phyloP scores from a whole-genome alignment of 2,797 vertebrate species.

The Petrocephalus sullivani region DNA sequence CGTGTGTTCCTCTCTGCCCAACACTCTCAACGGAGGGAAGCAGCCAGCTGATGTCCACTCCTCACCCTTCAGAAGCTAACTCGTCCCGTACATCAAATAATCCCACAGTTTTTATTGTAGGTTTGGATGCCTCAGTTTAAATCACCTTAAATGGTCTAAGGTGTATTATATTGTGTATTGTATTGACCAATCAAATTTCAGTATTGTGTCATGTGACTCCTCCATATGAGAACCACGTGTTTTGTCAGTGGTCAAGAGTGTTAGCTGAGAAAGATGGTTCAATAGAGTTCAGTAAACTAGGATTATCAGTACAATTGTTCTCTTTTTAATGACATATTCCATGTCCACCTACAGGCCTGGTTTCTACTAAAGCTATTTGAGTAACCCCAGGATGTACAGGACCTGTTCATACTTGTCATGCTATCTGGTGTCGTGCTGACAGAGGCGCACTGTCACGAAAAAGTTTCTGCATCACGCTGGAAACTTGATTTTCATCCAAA shows the following conservation, averaged over 20 bases:
- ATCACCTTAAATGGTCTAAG: background rate
- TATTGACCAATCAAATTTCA: background rate
- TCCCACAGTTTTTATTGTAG: background rate
- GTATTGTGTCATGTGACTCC: background rate
- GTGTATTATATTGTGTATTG: background rate
- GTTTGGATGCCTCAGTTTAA: background rate
- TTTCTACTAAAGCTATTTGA: background rate
- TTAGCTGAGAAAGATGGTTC: background rate
- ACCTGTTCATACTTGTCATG: background rate
- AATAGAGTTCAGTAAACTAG: background rate
- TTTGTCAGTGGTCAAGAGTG: background rate
- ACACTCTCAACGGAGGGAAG: background rate
- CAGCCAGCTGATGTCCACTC: background rate
- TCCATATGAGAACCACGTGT: background rate
- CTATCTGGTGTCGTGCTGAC: background rate
- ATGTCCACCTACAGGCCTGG: background rate
- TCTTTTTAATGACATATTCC: background rate
- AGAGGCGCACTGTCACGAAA: background rate
- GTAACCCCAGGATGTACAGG: background rate
- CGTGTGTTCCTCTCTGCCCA: constrained; percentile 21
- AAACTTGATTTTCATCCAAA: background rate
- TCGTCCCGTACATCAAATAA: background rate
- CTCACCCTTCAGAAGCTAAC: background rate
- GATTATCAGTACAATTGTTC: background rate
- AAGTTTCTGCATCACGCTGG: background rate